Conservation (phyloP, 1,140 invertebrate genomes). For the Aphaenogaster rudis region DNA sequence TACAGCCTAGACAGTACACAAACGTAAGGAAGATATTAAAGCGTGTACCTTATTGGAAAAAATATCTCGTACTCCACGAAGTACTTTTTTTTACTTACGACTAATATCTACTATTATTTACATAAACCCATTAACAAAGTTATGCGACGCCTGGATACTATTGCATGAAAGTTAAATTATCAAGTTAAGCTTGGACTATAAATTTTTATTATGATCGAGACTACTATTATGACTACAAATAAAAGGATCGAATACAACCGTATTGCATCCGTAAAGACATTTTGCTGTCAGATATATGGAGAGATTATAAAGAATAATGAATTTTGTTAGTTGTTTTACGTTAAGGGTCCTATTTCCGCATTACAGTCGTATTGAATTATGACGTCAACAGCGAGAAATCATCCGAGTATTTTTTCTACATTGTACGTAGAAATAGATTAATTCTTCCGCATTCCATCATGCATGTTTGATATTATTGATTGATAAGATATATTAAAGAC, state of each 20-base stretch:
- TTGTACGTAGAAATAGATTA: neutral
- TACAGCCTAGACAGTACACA: conserved; percentile 76
- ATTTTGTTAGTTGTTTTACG: conserved; percentile 25
- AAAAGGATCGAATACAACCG: conserved; percentile 38
- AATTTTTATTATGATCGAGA: conserved; percentile 31
- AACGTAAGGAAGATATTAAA: conserved; percentile 79
- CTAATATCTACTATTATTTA: conserved; percentile 75
- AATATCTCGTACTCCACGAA: conserved; percentile 57
- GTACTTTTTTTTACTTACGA: conserved; percentile 55
- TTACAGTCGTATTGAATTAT: neutral
- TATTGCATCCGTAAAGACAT: conserved; percentile 29
- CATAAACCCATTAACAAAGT: conserved; percentile 73
- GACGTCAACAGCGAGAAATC: neutral
- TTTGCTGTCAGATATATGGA: conserved; percentile 11
- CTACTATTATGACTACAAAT: conserved; percentile 17
- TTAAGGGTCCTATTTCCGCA: neutral
- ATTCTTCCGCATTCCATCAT: neutral
- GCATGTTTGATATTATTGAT: neutral
- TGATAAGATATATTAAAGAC: neutral
- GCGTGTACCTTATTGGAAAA: conserved; percentile 75
- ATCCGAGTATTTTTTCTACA: neutral
- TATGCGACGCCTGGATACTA: conserved; percentile 69
- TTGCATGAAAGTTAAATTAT: conserved; percentile 65
- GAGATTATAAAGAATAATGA: conserved; percentile 18
- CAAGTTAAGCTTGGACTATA: conserved; percentile 21